A percentile compares a stretch with the other conserved stretches of the same genome.
Evolutionary conservation across 2,888 invertebrate species (phyloP).

Genomic region (Chymomyza procnemis): DNA sequence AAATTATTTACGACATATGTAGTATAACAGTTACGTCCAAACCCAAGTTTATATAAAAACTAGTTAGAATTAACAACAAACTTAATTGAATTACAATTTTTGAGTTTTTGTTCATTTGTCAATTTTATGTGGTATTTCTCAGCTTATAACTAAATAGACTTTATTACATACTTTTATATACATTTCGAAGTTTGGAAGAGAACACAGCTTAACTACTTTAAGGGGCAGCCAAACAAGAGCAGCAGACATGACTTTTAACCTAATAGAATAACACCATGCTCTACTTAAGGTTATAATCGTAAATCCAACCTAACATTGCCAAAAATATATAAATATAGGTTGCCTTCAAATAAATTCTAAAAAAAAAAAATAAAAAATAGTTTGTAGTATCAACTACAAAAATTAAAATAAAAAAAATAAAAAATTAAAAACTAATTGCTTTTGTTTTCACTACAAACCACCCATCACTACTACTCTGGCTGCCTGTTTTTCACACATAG

Average conservation of each 20-base stretch:
- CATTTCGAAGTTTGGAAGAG: background rate
- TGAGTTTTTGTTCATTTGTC: background rate
- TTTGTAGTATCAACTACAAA: background rate
- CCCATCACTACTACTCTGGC: background rate
- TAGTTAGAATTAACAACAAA: conserved; percentile 44
- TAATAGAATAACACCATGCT: background rate
- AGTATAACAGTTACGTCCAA: conserved; percentile 49
- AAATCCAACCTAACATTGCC: too few species aligned
- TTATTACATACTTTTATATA: background rate
- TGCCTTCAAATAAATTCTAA: too few species aligned
- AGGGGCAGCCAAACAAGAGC: background rate
- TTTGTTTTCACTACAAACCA: background rate
- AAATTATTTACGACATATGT: conserved; percentile 63
- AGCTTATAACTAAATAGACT: background rate
- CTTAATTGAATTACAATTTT: conserved; percentile 47
- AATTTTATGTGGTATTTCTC: background rate
- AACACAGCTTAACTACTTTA: background rate
- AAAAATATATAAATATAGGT: too few species aligned
- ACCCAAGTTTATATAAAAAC: conserved; percentile 41
- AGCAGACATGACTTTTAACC: background rate
- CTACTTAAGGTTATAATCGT: too few species aligned
- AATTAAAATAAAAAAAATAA: background rate
- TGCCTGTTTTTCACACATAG: background rate
- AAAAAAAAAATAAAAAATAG: background rate
- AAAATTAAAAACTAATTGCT: background rate